Evolutionary conservation across 2,113 vertebrate species (phyloP), one percentile per base, ranked within the genome.

Genomic region (Pygathrix nemaeus): DNA sequence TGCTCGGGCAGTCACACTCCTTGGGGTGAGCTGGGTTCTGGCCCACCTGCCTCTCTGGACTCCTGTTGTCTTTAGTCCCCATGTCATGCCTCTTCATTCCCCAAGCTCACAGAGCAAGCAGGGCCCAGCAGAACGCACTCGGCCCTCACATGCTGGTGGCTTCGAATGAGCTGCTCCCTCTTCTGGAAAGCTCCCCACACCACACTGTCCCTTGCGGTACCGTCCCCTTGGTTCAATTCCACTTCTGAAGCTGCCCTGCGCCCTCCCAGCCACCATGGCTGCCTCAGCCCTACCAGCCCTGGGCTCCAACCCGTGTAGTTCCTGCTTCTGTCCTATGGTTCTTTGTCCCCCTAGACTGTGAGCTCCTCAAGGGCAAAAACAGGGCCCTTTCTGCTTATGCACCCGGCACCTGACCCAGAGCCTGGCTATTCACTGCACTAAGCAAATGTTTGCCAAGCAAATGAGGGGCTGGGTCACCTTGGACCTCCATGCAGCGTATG

Each of bases 121-220:
- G 57, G 45, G 40, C 18, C n/a, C 17, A 10, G 40, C 2, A 13
- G 25, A 18, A 18, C n/a, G 48, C 0, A 16, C 43, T 0, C 0
- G 0, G 23, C 73, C 59, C n/a, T 13, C 4, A 9, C 8, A 40
- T 14, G 27, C 3, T 1, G 17, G n/a, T 2, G 32, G 18, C 21
- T 13, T 4, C 50, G n/a, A 20, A 85, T 43, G 50, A 32, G 8
- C 30, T 3, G 18, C 1, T 52, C 57, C 79, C 17, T 10, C 0
- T 3, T 23, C 82, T 2, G 2, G 30, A 38, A 52, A 17, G 57
- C 23, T 10, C n/a, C 18, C 50, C 35, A 11, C 35, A 23, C 30
- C 3, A 1, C 3, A 3, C 5, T 0, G 8, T 11, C 27, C 35
- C 50, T 48, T 11, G 35, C 4, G 1, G 10, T 55, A 3, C 21